phyloP scores from a whole-genome alignment of 2,113 vertebrate species.

The Perca fluviatilis region DNA sequence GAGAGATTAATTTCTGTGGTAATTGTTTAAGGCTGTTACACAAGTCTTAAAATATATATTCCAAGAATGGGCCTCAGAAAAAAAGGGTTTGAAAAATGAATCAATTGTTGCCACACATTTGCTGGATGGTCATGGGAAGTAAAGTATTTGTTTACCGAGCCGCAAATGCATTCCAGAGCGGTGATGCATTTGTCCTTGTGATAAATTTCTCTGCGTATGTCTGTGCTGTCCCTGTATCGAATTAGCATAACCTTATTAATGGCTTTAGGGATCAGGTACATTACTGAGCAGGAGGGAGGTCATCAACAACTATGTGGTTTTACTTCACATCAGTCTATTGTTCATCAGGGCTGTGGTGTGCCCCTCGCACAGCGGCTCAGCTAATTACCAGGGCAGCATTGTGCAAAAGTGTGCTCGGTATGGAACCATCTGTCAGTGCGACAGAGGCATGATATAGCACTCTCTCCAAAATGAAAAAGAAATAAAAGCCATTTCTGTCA shows the following conservation, averaged over 20 bases:
- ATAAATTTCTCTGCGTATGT: conserved; percentile 56
- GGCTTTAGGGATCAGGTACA: conserved; percentile 68
- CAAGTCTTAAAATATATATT: conserved; percentile 27
- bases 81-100: conserved; percentile 27
- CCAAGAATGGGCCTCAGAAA: not conserved
- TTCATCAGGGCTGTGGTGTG: conserved; percentile 16
- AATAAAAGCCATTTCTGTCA: conserved; percentile 32
- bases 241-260: conserved; percentile 77
- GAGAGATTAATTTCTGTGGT: not conserved
- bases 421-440: conserved; percentile 72
- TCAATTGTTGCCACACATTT: conserved; percentile 30
- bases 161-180: conserved; percentile 46
- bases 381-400: conserved; percentile 72
- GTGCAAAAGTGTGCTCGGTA: conserved; percentile 56
- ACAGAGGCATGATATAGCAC: conserved; percentile 54
- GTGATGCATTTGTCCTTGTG: conserved; percentile 54
- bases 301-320: conserved; percentile 65
- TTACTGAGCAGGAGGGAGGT: conserved; percentile 67
- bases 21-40: not conserved
- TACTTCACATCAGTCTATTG: conserved; percentile 39
- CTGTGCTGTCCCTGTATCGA: conserved; percentile 48
- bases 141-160: conserved; percentile 61
- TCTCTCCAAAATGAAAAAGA: not conserved
- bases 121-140: conserved; percentile 35
- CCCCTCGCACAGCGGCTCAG: conserved; percentile 32